Conservation (phyloP, 2,797 vertebrate genomes). For the Molossus alvarezi region DNA sequence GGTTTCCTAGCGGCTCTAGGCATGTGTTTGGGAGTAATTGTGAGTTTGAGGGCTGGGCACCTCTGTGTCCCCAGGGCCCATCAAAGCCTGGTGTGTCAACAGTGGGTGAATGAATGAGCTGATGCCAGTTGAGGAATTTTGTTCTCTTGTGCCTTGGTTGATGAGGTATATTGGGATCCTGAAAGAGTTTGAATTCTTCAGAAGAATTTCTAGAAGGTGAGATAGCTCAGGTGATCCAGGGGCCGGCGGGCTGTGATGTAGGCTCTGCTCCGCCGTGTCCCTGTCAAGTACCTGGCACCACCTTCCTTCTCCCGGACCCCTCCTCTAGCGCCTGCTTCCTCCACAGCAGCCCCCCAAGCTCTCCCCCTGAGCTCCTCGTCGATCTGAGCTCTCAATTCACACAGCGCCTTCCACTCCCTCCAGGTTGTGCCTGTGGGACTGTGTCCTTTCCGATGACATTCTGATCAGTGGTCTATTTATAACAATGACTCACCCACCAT, state of each 20-base stretch:
- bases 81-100: neutral
- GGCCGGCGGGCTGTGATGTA: neutral
- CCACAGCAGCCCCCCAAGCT: neutral
- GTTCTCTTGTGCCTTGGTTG: neutral
- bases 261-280: neutral
- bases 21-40: neutral
- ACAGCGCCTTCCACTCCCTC: slow-evolving; percentile 55
- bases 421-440: slow-evolving; percentile 74
- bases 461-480: slow-evolving; percentile 80
- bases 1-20: neutral
- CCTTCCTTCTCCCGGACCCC: neutral
- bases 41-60: neutral
- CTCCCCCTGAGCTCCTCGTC: slow-evolving; percentile 18
- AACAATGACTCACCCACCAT: slow-evolving; percentile 85
- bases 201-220: neutral
- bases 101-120: neutral
- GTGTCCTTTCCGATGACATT: slow-evolving; percentile 76
- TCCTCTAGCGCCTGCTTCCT: slow-evolving; percentile 22
- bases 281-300: neutral
- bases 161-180: neutral
- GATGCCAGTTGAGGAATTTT: neutral
- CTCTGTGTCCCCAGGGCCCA: neutral
- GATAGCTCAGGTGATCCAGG: neutral
- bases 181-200: neutral
- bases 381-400: slow-evolving; percentile 70